Percentiles rank a stretch among this genome's conserved stretches.
Conservation (phyloP, 2,888 invertebrate genomes). For the Apamea monoglypha region DNA sequence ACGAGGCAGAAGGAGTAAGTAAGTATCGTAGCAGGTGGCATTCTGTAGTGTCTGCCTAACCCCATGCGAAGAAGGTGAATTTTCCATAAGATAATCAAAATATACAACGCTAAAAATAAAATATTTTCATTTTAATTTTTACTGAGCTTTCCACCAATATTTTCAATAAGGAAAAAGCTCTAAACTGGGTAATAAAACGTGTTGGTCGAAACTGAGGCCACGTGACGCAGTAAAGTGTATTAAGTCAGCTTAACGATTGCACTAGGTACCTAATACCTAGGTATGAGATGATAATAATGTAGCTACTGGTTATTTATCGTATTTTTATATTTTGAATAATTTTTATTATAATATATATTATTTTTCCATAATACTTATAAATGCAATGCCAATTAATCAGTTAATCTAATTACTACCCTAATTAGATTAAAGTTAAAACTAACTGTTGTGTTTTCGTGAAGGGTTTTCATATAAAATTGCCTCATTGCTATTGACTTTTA, state of each 20-base stretch:
- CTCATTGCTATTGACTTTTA: background rate
- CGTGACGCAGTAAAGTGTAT: constrained; percentile 20
- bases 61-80: background rate
- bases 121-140: background rate
- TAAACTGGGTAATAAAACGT: constrained; percentile 4
- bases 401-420: background rate
- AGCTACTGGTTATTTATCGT: background rate
- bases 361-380: background rate
- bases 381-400: background rate
- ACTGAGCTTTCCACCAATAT: background rate
- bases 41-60: background rate
- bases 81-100: background rate
- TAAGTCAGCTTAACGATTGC: constrained; percentile 6
- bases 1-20: background rate
- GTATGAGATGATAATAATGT: background rate
- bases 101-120: background rate
- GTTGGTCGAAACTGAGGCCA: background rate
- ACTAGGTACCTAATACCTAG: constrained; percentile 1
- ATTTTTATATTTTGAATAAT: background rate
- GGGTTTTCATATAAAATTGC: background rate
- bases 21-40: background rate
- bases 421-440: background rate
- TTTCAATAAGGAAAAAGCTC: constrained; percentile 14
- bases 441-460: background rate
- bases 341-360: background rate